Percentiles rank a stretch among this genome's conserved stretches.
These are phyloP conservation scores for Suricata suricatta DNA, from an alignment of 2,113 vertebrate species.

Conservation along the genomic window DNA sequence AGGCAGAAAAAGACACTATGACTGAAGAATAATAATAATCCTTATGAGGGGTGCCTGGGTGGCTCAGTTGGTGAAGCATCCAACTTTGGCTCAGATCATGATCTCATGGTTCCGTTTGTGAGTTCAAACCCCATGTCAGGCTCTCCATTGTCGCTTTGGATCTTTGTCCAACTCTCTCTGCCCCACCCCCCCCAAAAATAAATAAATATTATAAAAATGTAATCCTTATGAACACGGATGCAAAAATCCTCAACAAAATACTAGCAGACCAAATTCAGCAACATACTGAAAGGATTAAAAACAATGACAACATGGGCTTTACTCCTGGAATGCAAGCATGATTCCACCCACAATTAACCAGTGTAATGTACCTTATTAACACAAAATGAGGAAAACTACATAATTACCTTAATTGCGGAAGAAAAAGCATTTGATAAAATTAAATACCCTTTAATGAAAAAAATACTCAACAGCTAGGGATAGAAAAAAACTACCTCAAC, in stretches of 20 bases:
- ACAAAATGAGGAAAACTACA: not conserved
- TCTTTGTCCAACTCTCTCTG: too few relatives aligned
- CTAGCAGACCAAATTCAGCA: not conserved
- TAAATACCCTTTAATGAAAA: not conserved
- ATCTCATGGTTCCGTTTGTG: too few relatives aligned
- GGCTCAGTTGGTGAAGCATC: too few relatives aligned
- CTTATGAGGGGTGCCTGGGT: not conserved
- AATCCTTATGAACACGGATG: not conserved
- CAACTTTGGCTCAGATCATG: too few relatives aligned
- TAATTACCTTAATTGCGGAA: not conserved
- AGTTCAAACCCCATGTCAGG: too few relatives aligned
- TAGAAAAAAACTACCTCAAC: not conserved
- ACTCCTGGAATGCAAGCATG: not conserved
- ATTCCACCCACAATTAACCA: not conserved
- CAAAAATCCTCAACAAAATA: not conserved
- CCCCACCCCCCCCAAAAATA: too few relatives aligned
- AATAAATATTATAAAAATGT: too few relatives aligned
- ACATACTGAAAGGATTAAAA: not conserved
- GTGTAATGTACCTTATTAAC: not conserved
- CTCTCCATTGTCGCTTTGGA: too few relatives aligned
- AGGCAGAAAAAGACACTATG: not conserved
- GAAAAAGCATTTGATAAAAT: not conserved
- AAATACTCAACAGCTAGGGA: not conserved
- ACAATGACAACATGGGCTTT: not conserved
- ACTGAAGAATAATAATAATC: not conserved